These are phyloP conservation scores for Heliconius erato DNA, from an alignment of 2,888 invertebrate genomes.

Conservation along the genomic window DNA sequence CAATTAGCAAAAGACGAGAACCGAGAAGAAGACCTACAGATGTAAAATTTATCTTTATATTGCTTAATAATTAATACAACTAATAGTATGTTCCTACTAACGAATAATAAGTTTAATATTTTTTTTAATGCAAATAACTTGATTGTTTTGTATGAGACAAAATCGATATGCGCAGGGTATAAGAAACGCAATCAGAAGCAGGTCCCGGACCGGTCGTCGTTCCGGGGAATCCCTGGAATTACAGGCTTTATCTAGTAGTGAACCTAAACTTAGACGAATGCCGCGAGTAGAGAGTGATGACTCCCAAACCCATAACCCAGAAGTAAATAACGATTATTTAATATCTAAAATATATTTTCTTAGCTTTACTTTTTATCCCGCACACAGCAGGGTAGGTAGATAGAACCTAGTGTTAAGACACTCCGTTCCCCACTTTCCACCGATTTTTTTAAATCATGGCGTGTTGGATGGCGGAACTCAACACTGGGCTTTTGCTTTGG, in stretches of 20 bases:
- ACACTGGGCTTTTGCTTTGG: too few species aligned
- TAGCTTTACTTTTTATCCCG: too few species aligned
- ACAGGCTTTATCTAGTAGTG: constrained; percentile 72
- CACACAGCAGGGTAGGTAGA: too few species aligned
- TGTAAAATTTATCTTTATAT: too few species aligned
- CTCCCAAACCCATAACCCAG: constrained; percentile 80
- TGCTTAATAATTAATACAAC: too few species aligned
- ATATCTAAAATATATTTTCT: not conserved
- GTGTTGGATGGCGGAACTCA: too few species aligned
- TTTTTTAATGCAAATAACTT: not conserved
- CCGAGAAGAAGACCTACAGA: too few species aligned
- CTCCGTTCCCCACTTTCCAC: too few species aligned
- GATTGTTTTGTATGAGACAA: not conserved
- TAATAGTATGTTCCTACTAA: too few species aligned
- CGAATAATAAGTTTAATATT: not conserved
- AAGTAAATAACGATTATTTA: constrained; percentile 59
- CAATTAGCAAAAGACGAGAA: too few species aligned
- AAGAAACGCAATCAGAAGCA: constrained; percentile 85
- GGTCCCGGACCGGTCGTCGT: constrained; percentile 84
- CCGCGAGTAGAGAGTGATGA: constrained; percentile 91
- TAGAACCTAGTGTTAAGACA: too few species aligned
- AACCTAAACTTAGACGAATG: constrained; percentile 89
- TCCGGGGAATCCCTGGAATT: constrained; percentile 89
- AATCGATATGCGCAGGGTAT: constrained; percentile 77
- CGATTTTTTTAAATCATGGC: too few species aligned